Base-by-base conservation (phyloP, 37 sponge, comb jelly and placozoan species). In the Cladorhizidae sp. region DNA sequence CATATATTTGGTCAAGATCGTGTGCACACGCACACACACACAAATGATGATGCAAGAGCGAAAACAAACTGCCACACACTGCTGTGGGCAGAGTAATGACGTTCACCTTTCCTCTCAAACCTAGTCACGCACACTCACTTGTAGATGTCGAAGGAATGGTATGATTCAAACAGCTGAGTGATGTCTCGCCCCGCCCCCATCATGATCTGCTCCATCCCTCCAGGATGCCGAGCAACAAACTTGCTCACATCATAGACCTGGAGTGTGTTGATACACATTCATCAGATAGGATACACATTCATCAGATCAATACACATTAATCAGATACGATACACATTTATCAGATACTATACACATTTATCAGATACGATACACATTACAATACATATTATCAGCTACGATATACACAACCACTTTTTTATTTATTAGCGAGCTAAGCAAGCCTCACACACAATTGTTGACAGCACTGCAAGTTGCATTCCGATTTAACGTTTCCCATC, bases 231-330 rank as follows among this genome's bases (percentile, higher is more conserved):
- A 22, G 88, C 73, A 33, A 94, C 84, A 64, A 97, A 97, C 28
- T 41, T 42, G 35, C 88, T 88, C 67, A 97, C 93, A 75, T 97
- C 93, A 57, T 97, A 97, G 57, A 97, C 98, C 95, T 95, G 73
- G 20, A 61, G 33, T 42, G 59, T 38, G 15, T 25, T 2, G 7
- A 72, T n/a, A n/a, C n/a, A n/a, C n/a, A n/a, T n/a, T n/a, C n/a
- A 37, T 12, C 32, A 39, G 23, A 69, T 32, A 39, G 11, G 32
- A 12, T 37, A 9, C 23, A 38, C 23, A 14, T 23, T 11, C 37
- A 37, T 69, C 17, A 39, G 5, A 14, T 23, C 39, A 69, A 38
- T 25, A 9, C 9, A 63, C 28, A n/a, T 25, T 12, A 26, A 22
- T 63, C 22, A 63, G 11, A n/a, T 9, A 25, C 11, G n/a, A 25